Evolutionary conservation across 2,888 invertebrate genomes (phyloP), one percentile per base, ranked within the genome.

Genomic region (Hermaeophaga mercurialis): DNA sequence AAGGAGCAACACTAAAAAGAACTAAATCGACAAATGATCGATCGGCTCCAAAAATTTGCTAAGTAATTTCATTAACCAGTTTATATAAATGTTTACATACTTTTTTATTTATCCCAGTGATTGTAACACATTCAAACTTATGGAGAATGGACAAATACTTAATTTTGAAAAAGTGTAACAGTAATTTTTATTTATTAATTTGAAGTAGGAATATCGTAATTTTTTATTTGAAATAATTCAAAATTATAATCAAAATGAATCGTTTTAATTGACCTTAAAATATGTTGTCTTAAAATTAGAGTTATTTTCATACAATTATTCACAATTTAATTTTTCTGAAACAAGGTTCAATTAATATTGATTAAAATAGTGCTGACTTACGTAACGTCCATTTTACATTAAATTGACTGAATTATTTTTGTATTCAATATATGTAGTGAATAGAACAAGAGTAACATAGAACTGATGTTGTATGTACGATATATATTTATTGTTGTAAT

Each of bases 11-110:
- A 31, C 76, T 94, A 54, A 87, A 88, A 56, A 86, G 91, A 69
- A 90, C 93, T 63, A 85, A 86, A 64, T 82, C 85, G 9, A 85
- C 87, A 70, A 89, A 90, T 79, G 94, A 94, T 78, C 83, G 94
- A 63, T 93, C 93, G 45, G 93, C 93, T 59, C 94, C 94, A 19
- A 90, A 91, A 78, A 92, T 92, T 77, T 89, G 87, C 74, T 90
- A 81, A 81, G 36, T 6, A 15, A 26, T 31, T 12, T 19, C 26
- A 22, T 22, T 14, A n/a, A n/a, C 28, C 6, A 26, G 14, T 22
- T 41, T 11, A 12, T 48, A 4, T 28, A 38, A 22, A 22, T 22
- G 4, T 24, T 38, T 17, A 48, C 39, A 49, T 50, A n/a, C 33
- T 12, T 46, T 33, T 22, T 22, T 22, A 22, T 22, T 6, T 22